Evolutionary conservation across 2,797 vertebrate species (phyloP).

Genomic region (Hyperoplus immaculatus): DNA sequence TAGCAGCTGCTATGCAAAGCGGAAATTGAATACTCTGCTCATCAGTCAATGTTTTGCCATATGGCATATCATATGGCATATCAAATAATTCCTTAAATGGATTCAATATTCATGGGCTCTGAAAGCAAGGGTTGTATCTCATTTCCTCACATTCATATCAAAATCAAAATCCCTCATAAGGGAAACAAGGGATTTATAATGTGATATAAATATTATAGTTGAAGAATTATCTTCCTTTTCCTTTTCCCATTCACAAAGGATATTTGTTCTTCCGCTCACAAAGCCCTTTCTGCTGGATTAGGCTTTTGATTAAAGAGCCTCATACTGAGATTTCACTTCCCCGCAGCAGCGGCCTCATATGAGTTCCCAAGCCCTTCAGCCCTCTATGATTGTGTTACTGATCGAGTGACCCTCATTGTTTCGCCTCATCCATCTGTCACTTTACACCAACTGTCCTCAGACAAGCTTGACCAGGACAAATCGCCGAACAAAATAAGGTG

Average conservation of each 20-base stretch:
- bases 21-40: constrained; percentile 74
- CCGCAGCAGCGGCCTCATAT: constrained; percentile 31
- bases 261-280: constrained; percentile 46
- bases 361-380: constrained; percentile 47
- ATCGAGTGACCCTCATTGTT: constrained; percentile 81
- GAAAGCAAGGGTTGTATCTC: constrained; percentile 56
- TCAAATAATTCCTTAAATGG: constrained; percentile 75
- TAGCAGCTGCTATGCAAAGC: constrained; percentile 76
- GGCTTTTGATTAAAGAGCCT: constrained; percentile 60
- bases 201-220: constrained; percentile 60
- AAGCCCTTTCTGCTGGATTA: constrained; percentile 38
- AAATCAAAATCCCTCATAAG: constrained; percentile 55
- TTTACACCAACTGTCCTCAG: constrained; percentile 78
- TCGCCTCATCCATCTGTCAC: constrained; percentile 82
- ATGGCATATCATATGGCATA: constrained; percentile 78
- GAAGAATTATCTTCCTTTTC: constrained; percentile 55
- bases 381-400: constrained; percentile 73
- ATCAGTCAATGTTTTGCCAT: constrained; percentile 77
- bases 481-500: constrained; percentile 75
- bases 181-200: constrained; percentile 63
- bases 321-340: constrained; percentile 24
- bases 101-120: constrained; percentile 63
- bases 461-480: constrained; percentile 79
- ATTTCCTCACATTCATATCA: constrained; percentile 70
- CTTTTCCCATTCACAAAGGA: constrained; percentile 29